Evolutionary conservation across 2,888 invertebrate species (phyloP), one percentile per base, ranked within the genome.

Genomic region (Plusia festucae): DNA sequence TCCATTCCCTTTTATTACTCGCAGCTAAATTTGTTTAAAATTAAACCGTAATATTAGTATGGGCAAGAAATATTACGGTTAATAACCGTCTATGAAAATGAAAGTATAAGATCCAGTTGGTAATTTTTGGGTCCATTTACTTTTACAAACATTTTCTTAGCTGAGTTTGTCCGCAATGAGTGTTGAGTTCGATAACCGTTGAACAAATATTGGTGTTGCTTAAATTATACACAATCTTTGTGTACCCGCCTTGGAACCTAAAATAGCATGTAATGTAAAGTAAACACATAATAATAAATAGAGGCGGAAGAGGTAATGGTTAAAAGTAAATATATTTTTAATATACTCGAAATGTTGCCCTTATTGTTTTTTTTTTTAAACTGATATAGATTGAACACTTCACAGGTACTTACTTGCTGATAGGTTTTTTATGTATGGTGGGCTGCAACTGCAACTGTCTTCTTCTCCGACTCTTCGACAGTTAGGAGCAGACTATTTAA

Each of bases 31-130:
- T 61, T 53, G 16, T 44, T 49, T 65, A 53, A 53, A 56, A 52
- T 68, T 55, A n/a, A 59, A 68, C 18, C 49, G 53, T 49, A 34
- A 40, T 32, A 22, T 56, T 53, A n/a, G 32, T 34, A 22, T 24
- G 46, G 24, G 16, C 46, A 16, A 9, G 16, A 49, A 53, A 46
- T 46, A 11, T 24, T 30, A 40, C 16, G 24, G 52, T 52, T 24
- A 52, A 52, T 24, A 30, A 52, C 27, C 46, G 53, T 49, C 46
- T 49, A 44, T 8, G 16, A 46, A 30, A 22, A 24, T 30, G 60
- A 40, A 60, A 61, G 30, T 44, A 58, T 15, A n/a, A 49, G n/a
- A 30, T 52, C n/a, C 20, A 27, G 20, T 27, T 40, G 15, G 7
- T 24, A 56, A 53, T 56, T 44, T 56, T 55, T 46, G 34, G 22